A percentile compares a stretch with the other conserved stretches of the same genome.
phyloP scores from a whole-genome alignment of 2,797 vertebrate genomes.

The Megaceryle alcyon region DNA sequence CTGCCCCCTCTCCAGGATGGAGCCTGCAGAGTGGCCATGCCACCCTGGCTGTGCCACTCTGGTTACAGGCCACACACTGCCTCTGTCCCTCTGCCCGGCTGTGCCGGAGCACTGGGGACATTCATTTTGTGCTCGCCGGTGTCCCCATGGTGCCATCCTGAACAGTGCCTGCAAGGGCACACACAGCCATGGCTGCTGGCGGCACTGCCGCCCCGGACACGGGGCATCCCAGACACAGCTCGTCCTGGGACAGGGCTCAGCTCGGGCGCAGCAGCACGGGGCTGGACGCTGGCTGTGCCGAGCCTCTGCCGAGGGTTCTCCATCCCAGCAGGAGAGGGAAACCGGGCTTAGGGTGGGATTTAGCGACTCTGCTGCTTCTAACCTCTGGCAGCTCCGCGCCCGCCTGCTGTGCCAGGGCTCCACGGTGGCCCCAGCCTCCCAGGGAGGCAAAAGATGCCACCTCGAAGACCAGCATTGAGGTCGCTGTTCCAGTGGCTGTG shows the following conservation, averaged over 20 bases:
- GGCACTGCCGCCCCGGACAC: not conserved
- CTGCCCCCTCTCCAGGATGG: fast-evolving
- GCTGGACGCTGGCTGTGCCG: not conserved
- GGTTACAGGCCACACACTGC: fast-evolving
- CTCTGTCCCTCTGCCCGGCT: not conserved
- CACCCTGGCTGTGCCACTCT: not conserved
- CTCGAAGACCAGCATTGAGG: fast-evolving
- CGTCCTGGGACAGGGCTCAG: not conserved
- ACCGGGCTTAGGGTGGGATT: not conserved
- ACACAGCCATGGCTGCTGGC: fast-evolving
- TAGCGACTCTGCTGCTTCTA: not conserved
- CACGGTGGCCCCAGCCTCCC: not conserved
- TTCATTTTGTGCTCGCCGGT: fast-evolving
- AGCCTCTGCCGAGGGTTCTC: not conserved
- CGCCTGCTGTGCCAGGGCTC: not conserved
- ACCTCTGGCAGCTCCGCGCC: not conserved
- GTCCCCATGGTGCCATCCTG: not conserved
- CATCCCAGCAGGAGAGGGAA: not conserved
- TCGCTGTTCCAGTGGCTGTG: not conserved
- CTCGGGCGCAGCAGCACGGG: not conserved
- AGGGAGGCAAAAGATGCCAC: fast-evolving
- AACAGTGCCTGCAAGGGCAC: fast-evolving
- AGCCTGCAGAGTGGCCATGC: not conserved
- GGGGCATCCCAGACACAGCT: not conserved
- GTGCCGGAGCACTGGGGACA: fast-evolving